Conservation (phyloP, 2,888 invertebrate genomes). For the Ormyrus rosae region DNA sequence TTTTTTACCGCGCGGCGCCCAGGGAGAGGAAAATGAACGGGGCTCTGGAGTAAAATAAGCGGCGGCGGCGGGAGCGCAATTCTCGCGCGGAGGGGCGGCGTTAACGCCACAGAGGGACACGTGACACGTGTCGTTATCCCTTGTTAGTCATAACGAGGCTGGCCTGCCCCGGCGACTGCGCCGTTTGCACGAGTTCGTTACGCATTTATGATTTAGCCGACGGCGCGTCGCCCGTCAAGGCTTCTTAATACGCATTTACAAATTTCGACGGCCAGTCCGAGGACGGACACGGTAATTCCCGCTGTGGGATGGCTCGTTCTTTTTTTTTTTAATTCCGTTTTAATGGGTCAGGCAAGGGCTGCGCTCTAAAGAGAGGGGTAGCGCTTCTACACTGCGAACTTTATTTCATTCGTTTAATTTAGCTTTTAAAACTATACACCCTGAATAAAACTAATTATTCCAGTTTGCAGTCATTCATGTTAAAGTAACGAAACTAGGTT, state of each 20-base stretch:
- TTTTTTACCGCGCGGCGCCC: background rate
- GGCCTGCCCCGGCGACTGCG: constrained; percentile 14
- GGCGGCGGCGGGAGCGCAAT: constrained; percentile 18
- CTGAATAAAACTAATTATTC: no score
- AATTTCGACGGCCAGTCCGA: constrained; percentile 11
- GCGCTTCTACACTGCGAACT: no score
- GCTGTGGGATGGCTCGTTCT: background rate
- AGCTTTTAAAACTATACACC: no score
- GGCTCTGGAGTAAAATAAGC: constrained; percentile 54
- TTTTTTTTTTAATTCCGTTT: no score
- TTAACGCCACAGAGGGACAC: constrained; percentile 55
- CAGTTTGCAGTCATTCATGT: no score
- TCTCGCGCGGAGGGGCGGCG: constrained; percentile 11
- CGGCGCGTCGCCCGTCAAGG: background rate
- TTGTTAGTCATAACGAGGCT: constrained; percentile 72
- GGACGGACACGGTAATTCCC: no score
- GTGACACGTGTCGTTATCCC: constrained; percentile 70
- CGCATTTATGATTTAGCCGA: constrained; percentile 64
- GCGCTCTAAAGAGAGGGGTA: no score
- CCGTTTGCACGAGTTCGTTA: constrained; percentile 58
- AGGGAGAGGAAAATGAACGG: constrained; percentile 40
- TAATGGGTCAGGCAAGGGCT: no score
- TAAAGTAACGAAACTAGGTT: no score
- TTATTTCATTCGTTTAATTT: no score
- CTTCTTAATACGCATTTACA: constrained; percentile 11